Conservation (phyloP, 2,797 vertebrate genomes). For the Aeoliscus strigatus region DNA sequence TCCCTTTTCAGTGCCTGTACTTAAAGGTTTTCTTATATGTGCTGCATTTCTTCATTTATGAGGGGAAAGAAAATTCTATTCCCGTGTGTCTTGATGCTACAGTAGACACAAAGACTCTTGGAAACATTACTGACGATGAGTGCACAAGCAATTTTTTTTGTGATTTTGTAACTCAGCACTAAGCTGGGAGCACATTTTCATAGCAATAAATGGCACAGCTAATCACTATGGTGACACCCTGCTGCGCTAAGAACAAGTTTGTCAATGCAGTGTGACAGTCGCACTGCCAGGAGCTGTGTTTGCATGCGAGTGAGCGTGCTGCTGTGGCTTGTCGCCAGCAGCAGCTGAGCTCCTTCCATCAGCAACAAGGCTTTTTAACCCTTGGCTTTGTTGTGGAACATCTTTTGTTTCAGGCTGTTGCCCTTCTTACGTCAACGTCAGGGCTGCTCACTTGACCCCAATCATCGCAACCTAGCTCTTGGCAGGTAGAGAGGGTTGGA, state of each 20-base stretch:
- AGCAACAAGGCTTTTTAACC: conserved; percentile 52
- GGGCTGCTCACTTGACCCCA: conserved; percentile 33
- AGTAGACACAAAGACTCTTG: too few species aligned
- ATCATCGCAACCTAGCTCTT: conserved; percentile 35
- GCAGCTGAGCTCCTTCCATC: conserved; percentile 59
- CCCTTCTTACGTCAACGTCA: conserved; percentile 22
- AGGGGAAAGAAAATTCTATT: too few species aligned
- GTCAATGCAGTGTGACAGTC: conserved; percentile 38
- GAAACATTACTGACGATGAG: too few species aligned
- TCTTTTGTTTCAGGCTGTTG: conserved; percentile 44
- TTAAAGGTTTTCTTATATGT: too few species aligned
- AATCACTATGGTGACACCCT: conserved; percentile 38
- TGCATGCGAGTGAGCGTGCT: conserved; percentile 47
- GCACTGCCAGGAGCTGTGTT: conserved; percentile 40
- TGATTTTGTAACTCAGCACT: conserved; percentile 9
- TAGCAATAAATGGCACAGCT: conserved; percentile 35
- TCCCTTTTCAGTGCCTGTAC: too few species aligned
- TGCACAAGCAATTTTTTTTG: conserved; percentile 11
- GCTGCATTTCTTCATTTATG: too few species aligned
- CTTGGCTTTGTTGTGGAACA: conserved; percentile 38
- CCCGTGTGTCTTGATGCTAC: too few species aligned
- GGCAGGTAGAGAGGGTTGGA: conserved; percentile 26
- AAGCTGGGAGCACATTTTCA: conserved; percentile 32
- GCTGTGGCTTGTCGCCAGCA: conserved; percentile 57
- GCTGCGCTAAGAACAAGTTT: conserved; percentile 32